Evolutionary conservation across 2,113 vertebrate species (phyloP).

Genomic region (Lophura nycthemera): DNA sequence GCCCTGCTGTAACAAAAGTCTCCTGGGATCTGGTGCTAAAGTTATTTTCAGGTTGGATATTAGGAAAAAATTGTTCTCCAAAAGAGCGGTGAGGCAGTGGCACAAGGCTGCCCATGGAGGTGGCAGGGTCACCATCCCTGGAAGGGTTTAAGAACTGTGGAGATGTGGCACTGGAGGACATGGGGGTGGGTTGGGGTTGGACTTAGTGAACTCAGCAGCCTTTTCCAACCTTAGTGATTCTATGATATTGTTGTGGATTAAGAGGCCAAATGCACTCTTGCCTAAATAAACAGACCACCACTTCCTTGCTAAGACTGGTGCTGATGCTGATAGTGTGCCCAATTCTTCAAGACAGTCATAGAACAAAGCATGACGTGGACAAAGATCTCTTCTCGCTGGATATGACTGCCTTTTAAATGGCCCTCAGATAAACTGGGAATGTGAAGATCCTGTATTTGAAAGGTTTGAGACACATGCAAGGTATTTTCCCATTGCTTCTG

Average conservation of each 20-base stretch:
- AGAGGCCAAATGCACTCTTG: background rate
- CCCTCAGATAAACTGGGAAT: background rate
- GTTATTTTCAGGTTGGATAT: background rate
- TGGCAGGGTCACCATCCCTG: too few relatives aligned
- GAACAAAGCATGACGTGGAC: background rate
- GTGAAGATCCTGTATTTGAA: background rate
- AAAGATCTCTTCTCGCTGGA: rapidly evolving
- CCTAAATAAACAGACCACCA: background rate
- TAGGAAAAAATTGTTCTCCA: background rate
- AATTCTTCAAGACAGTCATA: background rate
- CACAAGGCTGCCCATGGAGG: too few relatives aligned
- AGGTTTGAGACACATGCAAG: background rate
- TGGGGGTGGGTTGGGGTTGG: too few relatives aligned
- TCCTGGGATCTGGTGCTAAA: background rate
- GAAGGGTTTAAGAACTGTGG: too few relatives aligned
- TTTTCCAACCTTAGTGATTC: too few relatives aligned
- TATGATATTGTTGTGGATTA: background rate
- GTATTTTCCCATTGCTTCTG: background rate
- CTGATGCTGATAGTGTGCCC: rapidly evolving
- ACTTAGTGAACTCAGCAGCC: too few relatives aligned
- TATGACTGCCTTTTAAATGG: background rate
- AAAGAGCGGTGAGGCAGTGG: too few relatives aligned
- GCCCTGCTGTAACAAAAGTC: background rate
- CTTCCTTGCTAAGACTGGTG: background rate
- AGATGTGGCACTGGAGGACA: too few relatives aligned